phyloP scores from a whole-genome alignment of 2,797 vertebrate genomes.

The Eospalax fontanierii region DNA sequence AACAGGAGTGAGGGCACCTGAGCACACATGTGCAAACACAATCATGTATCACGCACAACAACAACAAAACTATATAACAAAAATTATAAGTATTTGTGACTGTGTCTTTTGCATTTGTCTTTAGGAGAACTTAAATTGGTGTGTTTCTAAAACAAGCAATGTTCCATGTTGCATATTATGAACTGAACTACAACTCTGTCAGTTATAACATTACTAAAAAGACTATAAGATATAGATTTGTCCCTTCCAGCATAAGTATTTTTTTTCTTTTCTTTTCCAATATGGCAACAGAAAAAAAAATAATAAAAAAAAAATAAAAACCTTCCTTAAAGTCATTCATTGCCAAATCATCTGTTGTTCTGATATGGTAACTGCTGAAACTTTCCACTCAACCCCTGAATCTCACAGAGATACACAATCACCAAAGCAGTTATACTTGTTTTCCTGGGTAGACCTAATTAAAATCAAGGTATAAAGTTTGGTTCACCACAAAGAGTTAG shows the following conservation, averaged over 20 bases:
- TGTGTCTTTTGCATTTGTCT: slow-evolving; percentile 19
- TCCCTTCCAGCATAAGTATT: slow-evolving; percentile 79
- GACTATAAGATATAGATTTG: slow-evolving; percentile 77
- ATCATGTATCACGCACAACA: not conserved
- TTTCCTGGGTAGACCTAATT: slow-evolving; percentile 65
- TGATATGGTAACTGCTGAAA: slow-evolving; percentile 74
- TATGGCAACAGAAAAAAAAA: slow-evolving; percentile 74
- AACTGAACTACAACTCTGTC: slow-evolving; percentile 64
- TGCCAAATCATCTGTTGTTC: slow-evolving; percentile 75
- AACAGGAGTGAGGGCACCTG: not conserved
- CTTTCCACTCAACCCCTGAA: slow-evolving; percentile 70
- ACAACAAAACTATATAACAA: not conserved
- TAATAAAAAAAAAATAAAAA: slow-evolving; percentile 58
- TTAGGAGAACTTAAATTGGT: slow-evolving; percentile 76
- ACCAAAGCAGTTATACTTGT: slow-evolving; percentile 1
- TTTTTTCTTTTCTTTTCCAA: slow-evolving; percentile 84
- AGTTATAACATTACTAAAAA: slow-evolving; percentile 70
- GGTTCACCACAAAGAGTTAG: slow-evolving; percentile 46
- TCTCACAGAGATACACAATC: slow-evolving; percentile 73
- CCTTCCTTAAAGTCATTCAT: slow-evolving; percentile 33
- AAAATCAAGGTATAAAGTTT: slow-evolving; percentile 55
- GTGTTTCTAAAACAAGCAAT: slow-evolving; percentile 55
- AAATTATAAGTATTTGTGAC: no score
- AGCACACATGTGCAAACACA: not conserved
- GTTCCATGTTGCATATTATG: slow-evolving; percentile 64